phyloP scores from a whole-genome alignment of 2,113 vertebrate species.

The Aix galericulata region DNA sequence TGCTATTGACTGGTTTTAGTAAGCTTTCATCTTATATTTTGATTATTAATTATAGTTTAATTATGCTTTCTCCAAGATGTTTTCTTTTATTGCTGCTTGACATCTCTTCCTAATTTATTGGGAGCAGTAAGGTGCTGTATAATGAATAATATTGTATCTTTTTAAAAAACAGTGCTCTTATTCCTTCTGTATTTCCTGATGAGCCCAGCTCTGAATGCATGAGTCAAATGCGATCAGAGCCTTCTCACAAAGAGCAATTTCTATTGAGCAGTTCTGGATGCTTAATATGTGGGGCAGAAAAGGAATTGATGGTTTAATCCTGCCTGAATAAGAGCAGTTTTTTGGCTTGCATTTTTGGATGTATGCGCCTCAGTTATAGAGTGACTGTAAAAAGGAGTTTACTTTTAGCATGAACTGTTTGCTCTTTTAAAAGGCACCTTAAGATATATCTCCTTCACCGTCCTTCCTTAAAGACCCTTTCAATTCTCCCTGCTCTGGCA shows the following conservation, averaged over 20 bases:
- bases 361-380: neutral
- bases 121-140: neutral
- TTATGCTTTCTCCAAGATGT: neutral
- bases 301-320: neutral
- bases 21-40: neutral
- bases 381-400: neutral
- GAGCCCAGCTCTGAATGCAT: neutral
- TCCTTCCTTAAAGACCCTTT: neutral
- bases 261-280: neutral
- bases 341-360: neutral
- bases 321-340: neutral
- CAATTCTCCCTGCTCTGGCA: neutral
- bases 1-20: neutral
- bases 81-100: neutral
- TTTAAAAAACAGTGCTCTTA: neutral
- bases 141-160: neutral
- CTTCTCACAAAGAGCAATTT: neutral
- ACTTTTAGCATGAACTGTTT: neutral
- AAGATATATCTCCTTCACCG: neutral
- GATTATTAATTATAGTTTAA: neutral
- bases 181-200: neutral
- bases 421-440: neutral
- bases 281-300: neutral
- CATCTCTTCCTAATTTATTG: neutral
- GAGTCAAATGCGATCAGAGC: neutral